Conservation (phyloP, 1,140 invertebrate species). For the Ceratina calcarata region DNA sequence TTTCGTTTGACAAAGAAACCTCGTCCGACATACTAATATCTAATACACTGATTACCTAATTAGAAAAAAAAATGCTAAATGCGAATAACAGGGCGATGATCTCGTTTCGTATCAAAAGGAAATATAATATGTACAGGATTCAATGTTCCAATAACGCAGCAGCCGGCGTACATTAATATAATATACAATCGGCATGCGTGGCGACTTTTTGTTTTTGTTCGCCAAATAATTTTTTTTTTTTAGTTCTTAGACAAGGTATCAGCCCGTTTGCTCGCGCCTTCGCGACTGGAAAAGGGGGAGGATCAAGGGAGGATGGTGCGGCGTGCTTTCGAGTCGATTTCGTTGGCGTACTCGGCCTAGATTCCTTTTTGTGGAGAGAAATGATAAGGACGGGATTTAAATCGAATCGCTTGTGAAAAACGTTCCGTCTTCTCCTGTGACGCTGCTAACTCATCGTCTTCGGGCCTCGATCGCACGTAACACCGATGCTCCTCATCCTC, state of each 20-base stretch:
- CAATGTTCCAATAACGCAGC: neutral
- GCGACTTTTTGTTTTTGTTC: neutral
- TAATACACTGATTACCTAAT: neutral
- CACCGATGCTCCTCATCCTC: constrained; percentile 20
- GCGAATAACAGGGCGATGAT: too few species aligned
- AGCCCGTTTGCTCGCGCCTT: neutral
- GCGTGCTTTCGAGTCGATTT: constrained; percentile 20
- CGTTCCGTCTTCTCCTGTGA: constrained; percentile 18
- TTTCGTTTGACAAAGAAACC: neutral
- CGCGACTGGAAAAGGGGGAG: neutral
- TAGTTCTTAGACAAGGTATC: constrained; percentile 1
- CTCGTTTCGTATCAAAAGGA: neutral
- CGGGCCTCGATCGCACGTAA: constrained; percentile 53
- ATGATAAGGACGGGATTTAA: constrained; percentile 32
- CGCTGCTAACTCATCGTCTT: constrained; percentile 27
- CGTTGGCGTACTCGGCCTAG: constrained; percentile 61
- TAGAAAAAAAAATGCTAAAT: neutral
- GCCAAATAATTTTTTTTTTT: neutral
- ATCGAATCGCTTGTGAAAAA: constrained; percentile 38
- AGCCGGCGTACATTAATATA: constrained; percentile 44
- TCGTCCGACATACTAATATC: neutral
- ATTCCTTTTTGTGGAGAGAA: constrained; percentile 18
- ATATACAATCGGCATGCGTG: constrained; percentile 20
- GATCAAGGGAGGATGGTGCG: neutral
- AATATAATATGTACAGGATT: neutral